Evolutionary conservation across 2,113 vertebrate genomes (phyloP), one percentile per base, ranked within the genome.

Genomic region (Elanoides forficatus): DNA sequence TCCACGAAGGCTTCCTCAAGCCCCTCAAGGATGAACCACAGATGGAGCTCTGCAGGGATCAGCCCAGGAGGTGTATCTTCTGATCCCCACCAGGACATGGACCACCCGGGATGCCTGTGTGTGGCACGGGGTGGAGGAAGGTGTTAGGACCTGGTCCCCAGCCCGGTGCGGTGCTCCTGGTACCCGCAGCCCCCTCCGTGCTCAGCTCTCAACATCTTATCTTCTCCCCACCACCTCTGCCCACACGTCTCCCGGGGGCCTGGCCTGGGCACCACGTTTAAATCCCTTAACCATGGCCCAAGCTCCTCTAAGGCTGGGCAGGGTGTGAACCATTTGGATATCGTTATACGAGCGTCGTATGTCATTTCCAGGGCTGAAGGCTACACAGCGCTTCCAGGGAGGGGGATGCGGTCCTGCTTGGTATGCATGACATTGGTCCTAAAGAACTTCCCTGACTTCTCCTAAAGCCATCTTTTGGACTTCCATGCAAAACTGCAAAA

Each of bases 311-410:
- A 43, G 29, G 13, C 13, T 32, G 50, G 10, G 14, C 71, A 47
- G 13, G 47, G 38, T 16, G 16, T 20, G 83, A 47, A 70, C 7
- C 5, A 3, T 20, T 60, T 15, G n/a, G n/a, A 3, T 14, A 34
- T 16, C 43, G 8, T 34, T 8, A 1, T 7, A 7, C 6, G 21
- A 53, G n/a, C 26, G 40, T 10, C 2, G 0, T 3, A 2, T 8
- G 12, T 4, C 15, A 13, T 34, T 23, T 14, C 52, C 26, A 40
- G 72, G 65, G 38, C 45, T 45, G 71, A 65, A 47, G 58, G 50
- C 11, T 30, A 13, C 0, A 3, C 20, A 27, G 58, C 50, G 13
- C 9, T 60, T 66, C 19, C 30, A 20, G 58, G 53, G n/a, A 29
- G 42, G 8, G 5, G 25, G 15, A 66, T 32, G 15, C 0, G 2